Evolutionary conservation across 2,797 vertebrate genomes (phyloP).

Genomic region (Lacerta agilis): DNA sequence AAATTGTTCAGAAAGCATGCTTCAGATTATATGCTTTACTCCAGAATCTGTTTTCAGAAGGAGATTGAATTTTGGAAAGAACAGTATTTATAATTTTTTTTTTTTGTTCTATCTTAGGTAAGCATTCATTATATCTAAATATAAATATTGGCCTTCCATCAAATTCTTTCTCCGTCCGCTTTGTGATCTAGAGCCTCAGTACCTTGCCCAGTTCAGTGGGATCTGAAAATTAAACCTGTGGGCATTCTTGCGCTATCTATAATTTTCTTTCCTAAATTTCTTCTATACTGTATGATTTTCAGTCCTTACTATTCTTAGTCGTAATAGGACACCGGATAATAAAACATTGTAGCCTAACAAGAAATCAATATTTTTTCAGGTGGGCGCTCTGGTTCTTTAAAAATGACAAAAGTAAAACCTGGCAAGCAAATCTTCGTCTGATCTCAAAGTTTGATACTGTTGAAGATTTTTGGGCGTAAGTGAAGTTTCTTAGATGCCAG

Average conservation of each 20-base stretch:
- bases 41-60: neutral
- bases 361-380: constrained; percentile 76
- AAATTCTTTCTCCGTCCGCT: neutral
- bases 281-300: neutral
- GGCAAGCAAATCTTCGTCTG: constrained; percentile 97
- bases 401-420: constrained; percentile 99
- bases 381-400: constrained; percentile 99
- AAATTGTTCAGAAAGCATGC: neutral
- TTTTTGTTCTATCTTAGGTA: neutral
- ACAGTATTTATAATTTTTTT: neutral
- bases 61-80: neutral
- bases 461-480: constrained; percentile 99
- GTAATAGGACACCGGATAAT: neutral
- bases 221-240: neutral
- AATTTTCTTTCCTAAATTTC: neutral
- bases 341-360: neutral
- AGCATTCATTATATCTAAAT: constrained; percentile 2
- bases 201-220: neutral
- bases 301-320: neutral
- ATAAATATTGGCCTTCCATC: neutral
- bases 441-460: constrained; percentile 98
- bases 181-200: neutral
- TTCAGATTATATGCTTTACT: neutral
- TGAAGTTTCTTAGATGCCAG: constrained; percentile 23
- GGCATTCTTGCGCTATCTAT: neutral